Percentiles rank a stretch among this genome's conserved stretches.
phyloP scores from a whole-genome alignment of 2,888 invertebrate species.

The Phengaris arion region DNA sequence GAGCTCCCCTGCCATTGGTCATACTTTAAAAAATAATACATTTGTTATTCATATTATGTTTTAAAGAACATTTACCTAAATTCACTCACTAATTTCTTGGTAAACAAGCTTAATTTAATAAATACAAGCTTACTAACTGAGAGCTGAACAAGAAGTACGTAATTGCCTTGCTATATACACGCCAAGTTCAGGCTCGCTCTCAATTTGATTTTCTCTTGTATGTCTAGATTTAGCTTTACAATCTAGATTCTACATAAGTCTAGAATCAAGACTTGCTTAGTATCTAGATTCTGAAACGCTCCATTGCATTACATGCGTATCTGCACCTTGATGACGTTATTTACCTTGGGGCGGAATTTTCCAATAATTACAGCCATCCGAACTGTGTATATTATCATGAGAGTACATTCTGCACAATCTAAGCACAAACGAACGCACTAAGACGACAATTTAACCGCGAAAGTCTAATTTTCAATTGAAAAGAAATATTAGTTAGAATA shows the following conservation, averaged over 20 bases:
- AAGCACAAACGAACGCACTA: no score
- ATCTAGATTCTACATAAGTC: no score
- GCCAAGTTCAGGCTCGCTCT: not conserved
- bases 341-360: not conserved
- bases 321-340: not conserved
- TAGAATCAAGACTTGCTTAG: not conserved
- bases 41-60: not conserved
- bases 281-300: not conserved
- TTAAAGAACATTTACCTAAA: no score
- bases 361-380: not conserved
- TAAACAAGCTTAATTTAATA: not conserved
- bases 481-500: no score
- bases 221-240: no score
- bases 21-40: no score
- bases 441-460: no score
- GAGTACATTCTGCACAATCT: no score
- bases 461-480: no score
- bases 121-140: not conserved
- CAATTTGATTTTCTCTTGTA: constrained; percentile 14
- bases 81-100: no score
- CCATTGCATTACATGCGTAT: not conserved
- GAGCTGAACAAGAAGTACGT: not conserved
- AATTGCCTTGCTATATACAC: not conserved
- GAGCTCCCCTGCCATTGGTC: no score
- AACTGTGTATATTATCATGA: no score